phyloP scores from a whole-genome alignment of 2,888 invertebrate species.

The Choristoneura rosaceana region DNA sequence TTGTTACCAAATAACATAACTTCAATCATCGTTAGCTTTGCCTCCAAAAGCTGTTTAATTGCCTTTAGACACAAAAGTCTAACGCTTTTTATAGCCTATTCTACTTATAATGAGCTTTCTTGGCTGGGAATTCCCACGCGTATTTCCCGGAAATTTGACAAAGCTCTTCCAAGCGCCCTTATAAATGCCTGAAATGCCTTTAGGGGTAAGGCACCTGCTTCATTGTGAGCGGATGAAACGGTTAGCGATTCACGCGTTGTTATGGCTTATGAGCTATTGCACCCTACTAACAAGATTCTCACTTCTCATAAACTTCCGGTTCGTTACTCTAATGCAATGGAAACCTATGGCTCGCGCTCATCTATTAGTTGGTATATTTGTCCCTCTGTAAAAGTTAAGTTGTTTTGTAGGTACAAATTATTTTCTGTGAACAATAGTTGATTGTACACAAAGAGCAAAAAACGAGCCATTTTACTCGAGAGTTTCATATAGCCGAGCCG shows the following conservation, averaged over 20 bases:
- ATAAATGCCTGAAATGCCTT: conserved; percentile 13
- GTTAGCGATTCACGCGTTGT: background rate
- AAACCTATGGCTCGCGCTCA: no score
- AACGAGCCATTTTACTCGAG: no score
- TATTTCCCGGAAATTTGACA: conserved; percentile 18
- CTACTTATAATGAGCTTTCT: background rate
- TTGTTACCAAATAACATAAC: background rate
- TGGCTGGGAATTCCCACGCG: conserved; percentile 6
- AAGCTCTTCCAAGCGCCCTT: background rate
- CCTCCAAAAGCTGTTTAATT: background rate
- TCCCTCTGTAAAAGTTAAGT: no score
- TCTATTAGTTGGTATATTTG: no score
- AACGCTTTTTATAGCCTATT: conserved; percentile 9
- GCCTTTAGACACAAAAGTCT: background rate
- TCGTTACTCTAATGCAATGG: no score
- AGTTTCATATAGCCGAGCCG: no score
- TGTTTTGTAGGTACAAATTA: no score
- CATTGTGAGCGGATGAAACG: background rate
- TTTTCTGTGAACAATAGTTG: no score
- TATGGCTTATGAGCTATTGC: background rate
- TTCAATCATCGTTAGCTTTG: background rate
- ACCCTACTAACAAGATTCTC: no score
- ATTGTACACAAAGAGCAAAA: no score
- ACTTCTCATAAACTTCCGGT: no score
- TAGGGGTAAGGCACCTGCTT: background rate